Evolutionary conservation across 2,888 invertebrate genomes (phyloP), one percentile per base, ranked within the genome.

Genomic region (Melinaea marsaeus): DNA sequence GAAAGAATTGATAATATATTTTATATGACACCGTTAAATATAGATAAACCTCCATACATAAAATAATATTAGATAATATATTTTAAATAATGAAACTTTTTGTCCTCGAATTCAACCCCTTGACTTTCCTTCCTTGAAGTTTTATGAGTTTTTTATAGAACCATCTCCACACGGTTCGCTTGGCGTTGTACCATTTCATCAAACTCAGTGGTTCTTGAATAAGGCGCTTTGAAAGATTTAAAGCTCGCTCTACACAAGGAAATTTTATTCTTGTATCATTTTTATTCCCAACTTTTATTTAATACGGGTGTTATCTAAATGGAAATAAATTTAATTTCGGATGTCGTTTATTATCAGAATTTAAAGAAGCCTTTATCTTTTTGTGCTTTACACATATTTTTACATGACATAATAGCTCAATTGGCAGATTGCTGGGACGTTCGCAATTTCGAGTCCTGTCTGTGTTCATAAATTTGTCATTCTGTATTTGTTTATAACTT

Each of bases 101-200:
- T 63, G 56, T 59, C 63, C 57, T 63, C 57, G 61, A 63, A 65
- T 63, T 57, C 57, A 65, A 67, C 67, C 67, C 67, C 63, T 67
- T 67, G 63, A 61, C 65, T 69, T 69, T 56, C 61, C 62, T 64
- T 63, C 61, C 66, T 66, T 69, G 58, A 64, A 64, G 69, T 69
- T 72, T 71, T 71, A 71, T 68, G 69, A 69, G 64, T 66, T 72
- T 72, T 72, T 72, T 72, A 72, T 65, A 65, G 66, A 54, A 65
- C 65, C 66, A 68, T 66, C 67, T 65, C 66, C 68, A 68, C 69
- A 66, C 69, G 69, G 65, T 68, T 67, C 68, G 68, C 69, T 67
- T 65, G 66, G 65, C 61, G 51, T 62, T 64, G 61, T 66, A 65
- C 62, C 63, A 68, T 70, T 71, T 68, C 70, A 68, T 72, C 70